Base-by-base conservation (phyloP, 1,140 invertebrate genomes). In the Semibalanus balanoides region DNA sequence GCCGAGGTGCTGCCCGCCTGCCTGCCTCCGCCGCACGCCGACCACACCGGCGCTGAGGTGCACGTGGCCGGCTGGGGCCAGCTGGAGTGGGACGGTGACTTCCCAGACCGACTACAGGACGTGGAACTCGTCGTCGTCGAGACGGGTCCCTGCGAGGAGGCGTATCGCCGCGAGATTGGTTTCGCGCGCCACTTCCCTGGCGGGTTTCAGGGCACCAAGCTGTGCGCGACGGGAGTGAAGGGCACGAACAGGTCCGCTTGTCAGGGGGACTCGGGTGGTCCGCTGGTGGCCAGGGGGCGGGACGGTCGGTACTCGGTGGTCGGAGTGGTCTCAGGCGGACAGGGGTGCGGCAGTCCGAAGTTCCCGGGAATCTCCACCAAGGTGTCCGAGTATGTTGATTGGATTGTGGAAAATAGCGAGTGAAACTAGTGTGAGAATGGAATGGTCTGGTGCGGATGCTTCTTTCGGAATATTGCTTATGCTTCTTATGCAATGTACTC, bases 241-340 rank as follows among this genome's bases (percentile, higher is more conserved):
- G 74, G 74, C 40, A 29, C 43, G 74, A 17, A 40, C 17, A 14
- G 29, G 28, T 11, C 72, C 31, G 74, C 74, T 0, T 78, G 75
- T 27, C 79, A 87, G 83, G 86, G 86, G 74, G 86, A 87, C 79
- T 87, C 86, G 35, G 86, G 86, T 40, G 86, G 86, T 30, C 86
- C 86, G 17, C 78, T 87, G n/a, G 83, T 86, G 29, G 76, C 82
- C 22, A 79, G 84, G 29, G 83, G 82, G 28, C 7, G 7, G 14
- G 51, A 64, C 22, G 51, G 51, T 3, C 51, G 51, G 7, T 83
- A 81, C 72, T 79, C 88, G 17, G 83, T 87, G 70, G 22, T 64
- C 51, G 91, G 90, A 35, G 84, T 92, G 28, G 88, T 90, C 0
- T 91, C 90, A 0, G 91, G 88, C 87, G 91, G 92, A 5, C 85